These are phyloP conservation scores for Setophaga kirtlandii DNA, from an alignment of 2,113 vertebrate species.

Conservation along the genomic window DNA sequence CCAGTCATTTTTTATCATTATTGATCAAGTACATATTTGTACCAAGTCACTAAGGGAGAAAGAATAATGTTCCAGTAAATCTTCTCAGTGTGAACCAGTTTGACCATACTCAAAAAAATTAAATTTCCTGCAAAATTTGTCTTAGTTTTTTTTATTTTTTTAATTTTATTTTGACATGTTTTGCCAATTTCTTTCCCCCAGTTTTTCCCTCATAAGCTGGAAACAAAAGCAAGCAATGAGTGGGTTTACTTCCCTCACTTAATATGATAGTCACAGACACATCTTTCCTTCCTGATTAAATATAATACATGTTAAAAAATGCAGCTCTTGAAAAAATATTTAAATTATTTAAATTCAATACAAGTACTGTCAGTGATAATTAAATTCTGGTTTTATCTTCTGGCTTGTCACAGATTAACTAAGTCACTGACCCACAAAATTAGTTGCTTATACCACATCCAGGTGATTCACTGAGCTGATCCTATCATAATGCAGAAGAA, in stretches of 20 bases:
- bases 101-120: not conserved
- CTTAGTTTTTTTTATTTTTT: not conserved
- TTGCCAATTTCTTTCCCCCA: not conserved
- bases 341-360: not conserved
- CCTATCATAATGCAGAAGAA: not conserved
- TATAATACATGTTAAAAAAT: not conserved
- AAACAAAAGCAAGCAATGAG: not conserved
- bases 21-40: not conserved
- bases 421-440: constrained; percentile 27
- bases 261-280: not conserved
- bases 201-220: not conserved
- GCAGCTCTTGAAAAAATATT: not conserved
- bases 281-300: not conserved
- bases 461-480: not conserved
- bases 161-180: not conserved
- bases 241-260: not conserved
- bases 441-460: not conserved
- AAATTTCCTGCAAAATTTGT: not conserved
- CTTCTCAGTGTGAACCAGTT: not conserved
- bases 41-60: not conserved
- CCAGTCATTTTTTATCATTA: not conserved
- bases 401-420: constrained; percentile 4
- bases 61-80: not conserved
- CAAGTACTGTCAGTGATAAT: not conserved
- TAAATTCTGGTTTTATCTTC: constrained; percentile 24